Conservation (phyloP, 1,140 invertebrate species). For the Brachionus plicatilis region DNA sequence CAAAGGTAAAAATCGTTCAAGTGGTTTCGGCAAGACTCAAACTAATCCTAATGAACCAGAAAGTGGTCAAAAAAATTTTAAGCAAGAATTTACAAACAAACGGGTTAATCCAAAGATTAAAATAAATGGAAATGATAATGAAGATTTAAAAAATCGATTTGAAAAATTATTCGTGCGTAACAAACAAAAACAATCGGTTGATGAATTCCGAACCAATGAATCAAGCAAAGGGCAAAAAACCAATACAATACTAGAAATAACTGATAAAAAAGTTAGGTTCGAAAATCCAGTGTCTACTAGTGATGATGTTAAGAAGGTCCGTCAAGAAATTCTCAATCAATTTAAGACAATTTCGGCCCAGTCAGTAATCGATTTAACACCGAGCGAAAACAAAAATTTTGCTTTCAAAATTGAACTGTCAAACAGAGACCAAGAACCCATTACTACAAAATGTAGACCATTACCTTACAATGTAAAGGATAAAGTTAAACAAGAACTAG, state of each 20-base stretch:
- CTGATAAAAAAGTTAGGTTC: background rate
- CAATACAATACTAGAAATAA: background rate
- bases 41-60: background rate
- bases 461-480: background rate
- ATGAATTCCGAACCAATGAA: background rate
- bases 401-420: constrained; percentile 1
- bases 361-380: background rate
- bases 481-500: background rate
- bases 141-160: constrained; percentile 5
- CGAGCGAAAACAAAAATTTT: constrained; percentile 10
- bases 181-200: background rate
- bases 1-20: background rate
- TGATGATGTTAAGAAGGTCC: background rate
- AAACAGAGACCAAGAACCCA: background rate
- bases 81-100: background rate
- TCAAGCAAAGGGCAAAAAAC: background rate
- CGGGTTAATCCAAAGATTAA: background rate
- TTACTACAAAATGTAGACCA: background rate
- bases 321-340: background rate
- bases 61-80: background rate
- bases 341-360: constrained; percentile 2
- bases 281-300: background rate
- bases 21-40: background rate
- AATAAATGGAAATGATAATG: background rate
- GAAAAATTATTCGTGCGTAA: background rate